phyloP scores from a whole-genome alignment of 2,113 vertebrate genomes.

The Baryphthengus martii region DNA sequence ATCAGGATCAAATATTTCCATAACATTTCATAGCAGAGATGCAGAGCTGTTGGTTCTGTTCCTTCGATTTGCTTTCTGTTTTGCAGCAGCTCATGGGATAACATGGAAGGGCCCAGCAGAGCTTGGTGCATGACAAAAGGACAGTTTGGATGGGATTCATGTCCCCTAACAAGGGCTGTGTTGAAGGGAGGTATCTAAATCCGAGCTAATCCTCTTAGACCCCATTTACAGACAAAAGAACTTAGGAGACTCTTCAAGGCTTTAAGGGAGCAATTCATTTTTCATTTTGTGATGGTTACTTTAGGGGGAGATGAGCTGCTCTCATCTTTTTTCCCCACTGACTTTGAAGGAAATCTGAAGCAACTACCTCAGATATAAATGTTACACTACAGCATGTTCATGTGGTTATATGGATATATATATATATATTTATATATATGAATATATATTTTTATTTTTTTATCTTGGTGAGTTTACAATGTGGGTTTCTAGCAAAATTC shows the following conservation, averaged over 20 bases:
- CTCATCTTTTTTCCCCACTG: background rate
- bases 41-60: background rate
- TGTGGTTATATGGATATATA: background rate
- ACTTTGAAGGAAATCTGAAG: background rate
- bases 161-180: background rate
- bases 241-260: background rate
- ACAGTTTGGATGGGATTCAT: background rate
- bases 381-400: background rate
- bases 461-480: background rate
- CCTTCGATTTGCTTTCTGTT: background rate
- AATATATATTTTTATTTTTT: background rate
- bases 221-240: background rate
- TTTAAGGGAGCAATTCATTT: background rate
- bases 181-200: conserved; percentile 2
- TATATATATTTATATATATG: background rate
- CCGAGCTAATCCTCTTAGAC: conserved; percentile 1
- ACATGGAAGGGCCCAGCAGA: background rate
- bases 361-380: background rate
- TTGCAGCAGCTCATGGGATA: background rate
- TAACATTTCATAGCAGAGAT: background rate
- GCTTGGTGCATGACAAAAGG: background rate
- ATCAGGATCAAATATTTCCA: background rate
- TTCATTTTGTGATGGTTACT: background rate
- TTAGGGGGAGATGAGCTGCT: background rate
- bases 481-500: background rate